phyloP scores from a whole-genome alignment of 2,797 vertebrate species.

The Pagetopsis macropterus region DNA sequence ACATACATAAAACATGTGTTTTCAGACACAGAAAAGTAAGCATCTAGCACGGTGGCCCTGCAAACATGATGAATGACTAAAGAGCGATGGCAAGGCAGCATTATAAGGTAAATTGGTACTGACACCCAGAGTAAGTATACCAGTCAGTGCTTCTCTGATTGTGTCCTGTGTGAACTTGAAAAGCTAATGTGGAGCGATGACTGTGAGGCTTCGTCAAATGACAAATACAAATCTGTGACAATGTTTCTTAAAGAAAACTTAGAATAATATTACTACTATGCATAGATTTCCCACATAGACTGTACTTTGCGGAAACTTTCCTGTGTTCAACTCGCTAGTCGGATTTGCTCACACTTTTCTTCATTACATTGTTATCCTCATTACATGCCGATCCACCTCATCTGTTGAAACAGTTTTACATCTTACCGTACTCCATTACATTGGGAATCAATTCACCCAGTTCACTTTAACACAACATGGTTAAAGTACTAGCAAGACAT shows the following conservation, averaged over 20 bases:
- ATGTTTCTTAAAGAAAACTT: background rate
- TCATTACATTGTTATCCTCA: no score
- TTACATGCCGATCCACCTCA: no score
- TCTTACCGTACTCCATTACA: no score
- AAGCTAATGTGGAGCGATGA: background rate
- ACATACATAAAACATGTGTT: constrained; percentile 32
- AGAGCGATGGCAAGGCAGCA: background rate
- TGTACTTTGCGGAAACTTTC: no score
- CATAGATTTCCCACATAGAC: no score
- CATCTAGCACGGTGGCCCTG: constrained; percentile 2
- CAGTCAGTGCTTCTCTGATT: background rate
- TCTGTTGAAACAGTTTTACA: no score
- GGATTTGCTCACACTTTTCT: no score
- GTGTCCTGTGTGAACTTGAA: constrained; percentile 9
- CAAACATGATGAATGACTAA: constrained; percentile 20
- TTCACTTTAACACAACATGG: no score
- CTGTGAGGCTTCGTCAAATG: background rate
- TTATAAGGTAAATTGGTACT: constrained; percentile 19
- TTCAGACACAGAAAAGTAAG: background rate
- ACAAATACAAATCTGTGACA: background rate
- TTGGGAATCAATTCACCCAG: no score
- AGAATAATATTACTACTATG: background rate
- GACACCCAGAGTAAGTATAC: background rate
- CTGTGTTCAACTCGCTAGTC: no score
- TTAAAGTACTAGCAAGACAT: no score